phyloP scores from a whole-genome alignment of 2,113 vertebrate species.

The Pica pica region DNA sequence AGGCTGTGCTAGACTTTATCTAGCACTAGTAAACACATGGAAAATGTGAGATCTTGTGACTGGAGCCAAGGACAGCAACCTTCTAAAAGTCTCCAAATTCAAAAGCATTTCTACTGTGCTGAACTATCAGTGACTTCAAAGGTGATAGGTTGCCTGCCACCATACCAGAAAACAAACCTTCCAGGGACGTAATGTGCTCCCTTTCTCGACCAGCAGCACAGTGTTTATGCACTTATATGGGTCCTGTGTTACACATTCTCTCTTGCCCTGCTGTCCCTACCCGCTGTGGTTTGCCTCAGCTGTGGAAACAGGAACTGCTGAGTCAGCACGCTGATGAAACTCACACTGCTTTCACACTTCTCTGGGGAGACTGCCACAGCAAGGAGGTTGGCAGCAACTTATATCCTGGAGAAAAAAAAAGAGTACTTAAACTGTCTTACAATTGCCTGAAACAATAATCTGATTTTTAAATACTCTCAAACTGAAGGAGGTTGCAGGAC shows the following conservation, averaged over 20 bases:
- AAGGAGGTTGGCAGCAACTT: not conserved
- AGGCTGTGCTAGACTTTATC: not conserved
- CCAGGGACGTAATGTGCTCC: not conserved
- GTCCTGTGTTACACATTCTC: not conserved
- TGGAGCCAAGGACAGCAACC: not conserved
- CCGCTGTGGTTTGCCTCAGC: slow-evolving; percentile 16
- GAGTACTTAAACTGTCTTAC: not conserved
- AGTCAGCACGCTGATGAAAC: not conserved
- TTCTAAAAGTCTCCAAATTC: not conserved
- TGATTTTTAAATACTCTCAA: not conserved
- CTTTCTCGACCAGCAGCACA: not conserved
- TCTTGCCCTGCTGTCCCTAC: not conserved
- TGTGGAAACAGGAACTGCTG: slow-evolving; percentile 58
- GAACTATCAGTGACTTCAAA: not conserved
- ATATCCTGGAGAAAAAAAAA: not conserved
- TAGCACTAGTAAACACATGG: not conserved
- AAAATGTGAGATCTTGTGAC: not conserved
- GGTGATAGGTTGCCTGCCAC: not conserved
- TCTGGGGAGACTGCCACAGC: not conserved
- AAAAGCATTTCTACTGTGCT: not conserved
- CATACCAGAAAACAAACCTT: not conserved
- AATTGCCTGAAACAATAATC: not conserved
- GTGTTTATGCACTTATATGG: not conserved
- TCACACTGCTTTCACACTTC: not conserved
- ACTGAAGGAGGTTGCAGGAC: not conserved